Evolutionary conservation across 2,797 vertebrate genomes (phyloP).

Genomic region (Liasis olivaceus): DNA sequence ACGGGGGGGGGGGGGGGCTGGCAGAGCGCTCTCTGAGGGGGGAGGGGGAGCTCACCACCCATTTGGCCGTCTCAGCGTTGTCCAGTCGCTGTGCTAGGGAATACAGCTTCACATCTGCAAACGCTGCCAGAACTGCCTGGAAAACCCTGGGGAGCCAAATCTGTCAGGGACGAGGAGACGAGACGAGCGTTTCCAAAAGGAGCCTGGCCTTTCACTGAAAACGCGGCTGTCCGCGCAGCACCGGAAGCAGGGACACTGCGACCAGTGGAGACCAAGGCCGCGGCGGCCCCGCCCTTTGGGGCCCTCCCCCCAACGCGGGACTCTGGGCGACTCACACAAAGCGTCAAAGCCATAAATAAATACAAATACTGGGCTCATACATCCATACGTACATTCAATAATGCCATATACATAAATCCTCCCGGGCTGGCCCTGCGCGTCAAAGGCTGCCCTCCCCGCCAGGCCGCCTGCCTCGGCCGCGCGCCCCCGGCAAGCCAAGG

Average conservation of each 20-base stretch:
- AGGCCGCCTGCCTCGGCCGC: no score
- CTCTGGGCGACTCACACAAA: no score
- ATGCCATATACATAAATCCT: no score
- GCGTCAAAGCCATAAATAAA: no score
- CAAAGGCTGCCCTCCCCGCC: no score
- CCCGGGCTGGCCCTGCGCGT: no score
- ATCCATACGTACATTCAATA: no score
- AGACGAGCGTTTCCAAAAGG: neutral
- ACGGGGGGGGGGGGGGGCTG: neutral
- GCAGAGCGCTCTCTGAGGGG: neutral
- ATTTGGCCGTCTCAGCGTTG: constrained; percentile 80
- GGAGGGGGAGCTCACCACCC: constrained; percentile 78
- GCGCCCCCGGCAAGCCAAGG: no score
- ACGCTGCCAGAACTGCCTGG: constrained; percentile 86
- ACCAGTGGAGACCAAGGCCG: no score
- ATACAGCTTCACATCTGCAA: constrained; percentile 89
- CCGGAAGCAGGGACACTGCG: neutral
- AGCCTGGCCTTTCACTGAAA: neutral
- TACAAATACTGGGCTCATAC: no score
- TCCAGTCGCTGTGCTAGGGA: constrained; percentile 80
- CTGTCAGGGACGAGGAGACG: constrained; percentile 68
- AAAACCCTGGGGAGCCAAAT: constrained; percentile 88
- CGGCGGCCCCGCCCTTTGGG: no score
- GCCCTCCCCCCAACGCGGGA: no score
- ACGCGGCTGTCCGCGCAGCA: neutral